These are phyloP conservation scores for Diaperis boleti DNA, from an alignment of 2,888 invertebrate genomes.

Conservation along the genomic window DNA sequence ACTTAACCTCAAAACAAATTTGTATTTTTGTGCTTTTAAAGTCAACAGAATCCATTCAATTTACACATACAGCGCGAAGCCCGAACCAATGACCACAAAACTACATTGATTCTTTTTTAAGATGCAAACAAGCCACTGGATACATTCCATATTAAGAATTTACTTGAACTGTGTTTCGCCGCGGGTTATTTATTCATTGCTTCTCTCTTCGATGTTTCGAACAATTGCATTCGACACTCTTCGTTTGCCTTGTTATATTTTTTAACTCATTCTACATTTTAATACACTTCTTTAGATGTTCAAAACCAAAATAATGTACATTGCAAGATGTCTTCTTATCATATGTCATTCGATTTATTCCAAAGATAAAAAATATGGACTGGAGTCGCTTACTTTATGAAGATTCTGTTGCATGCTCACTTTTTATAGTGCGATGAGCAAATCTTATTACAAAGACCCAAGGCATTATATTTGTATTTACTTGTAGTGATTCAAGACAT, in stretches of 20 bases:
- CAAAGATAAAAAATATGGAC: neutral
- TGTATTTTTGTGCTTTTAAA: too few species aligned
- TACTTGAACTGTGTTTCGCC: neutral
- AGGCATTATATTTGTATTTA: neutral
- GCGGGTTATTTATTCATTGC: neutral
- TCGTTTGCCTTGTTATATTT: neutral
- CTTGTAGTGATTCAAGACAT: too few species aligned
- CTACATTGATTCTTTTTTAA: slow-evolving; percentile 1
- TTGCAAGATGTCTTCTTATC: neutral
- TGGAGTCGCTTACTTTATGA: neutral
- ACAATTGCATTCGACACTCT: neutral
- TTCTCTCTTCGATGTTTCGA: neutral
- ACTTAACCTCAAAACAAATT: too few species aligned
- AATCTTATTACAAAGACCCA: neutral
- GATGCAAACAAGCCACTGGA: neutral
- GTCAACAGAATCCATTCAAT: too few species aligned
- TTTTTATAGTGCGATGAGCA: neutral
- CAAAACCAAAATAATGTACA: too few species aligned
- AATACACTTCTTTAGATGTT: neutral
- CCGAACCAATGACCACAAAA: too few species aligned
- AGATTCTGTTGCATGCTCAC: neutral
- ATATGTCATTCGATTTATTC: neutral
- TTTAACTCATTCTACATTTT: neutral
- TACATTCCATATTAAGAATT: neutral
- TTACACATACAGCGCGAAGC: too few species aligned